phyloP scores from a whole-genome alignment of 2,888 invertebrate genomes.

The Tuberolachnus salignus region DNA sequence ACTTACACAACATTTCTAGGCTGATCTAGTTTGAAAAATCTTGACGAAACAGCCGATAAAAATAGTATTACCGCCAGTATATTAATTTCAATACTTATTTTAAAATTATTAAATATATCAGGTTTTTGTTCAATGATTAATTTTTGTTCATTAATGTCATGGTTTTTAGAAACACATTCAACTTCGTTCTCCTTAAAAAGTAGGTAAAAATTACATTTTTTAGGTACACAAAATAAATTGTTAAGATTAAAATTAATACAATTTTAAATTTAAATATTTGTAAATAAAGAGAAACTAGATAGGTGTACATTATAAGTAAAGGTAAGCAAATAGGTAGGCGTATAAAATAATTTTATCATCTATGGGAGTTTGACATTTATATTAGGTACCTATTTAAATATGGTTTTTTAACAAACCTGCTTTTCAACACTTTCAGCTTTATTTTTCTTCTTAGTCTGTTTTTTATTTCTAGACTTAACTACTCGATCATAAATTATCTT shows the following conservation, averaged over 20 bases:
- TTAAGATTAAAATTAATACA: too few species aligned
- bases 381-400: not conserved
- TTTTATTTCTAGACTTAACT: constrained; percentile 26
- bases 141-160: constrained; percentile 33
- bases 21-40: constrained; percentile 82
- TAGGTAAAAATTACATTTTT: not conserved
- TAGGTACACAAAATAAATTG: not conserved
- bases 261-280: too few species aligned
- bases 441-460: constrained; percentile 34
- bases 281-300: not conserved
- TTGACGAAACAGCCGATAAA: constrained; percentile 72
- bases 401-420: constrained; percentile 24
- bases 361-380: too few species aligned
- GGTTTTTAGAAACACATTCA: constrained; percentile 1
- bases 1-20: constrained; percentile 91
- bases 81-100: constrained; percentile 70
- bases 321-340: too few species aligned
- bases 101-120: constrained; percentile 51
- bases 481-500: not conserved
- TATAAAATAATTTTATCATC: too few species aligned
- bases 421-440: constrained; percentile 1
- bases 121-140: constrained; percentile 21
- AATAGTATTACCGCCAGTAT: constrained; percentile 76
- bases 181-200: constrained; percentile 15
- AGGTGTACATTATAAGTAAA: not conserved